phyloP scores from a whole-genome alignment of 1,140 invertebrate species.

The Drosophila navojoa region DNA sequence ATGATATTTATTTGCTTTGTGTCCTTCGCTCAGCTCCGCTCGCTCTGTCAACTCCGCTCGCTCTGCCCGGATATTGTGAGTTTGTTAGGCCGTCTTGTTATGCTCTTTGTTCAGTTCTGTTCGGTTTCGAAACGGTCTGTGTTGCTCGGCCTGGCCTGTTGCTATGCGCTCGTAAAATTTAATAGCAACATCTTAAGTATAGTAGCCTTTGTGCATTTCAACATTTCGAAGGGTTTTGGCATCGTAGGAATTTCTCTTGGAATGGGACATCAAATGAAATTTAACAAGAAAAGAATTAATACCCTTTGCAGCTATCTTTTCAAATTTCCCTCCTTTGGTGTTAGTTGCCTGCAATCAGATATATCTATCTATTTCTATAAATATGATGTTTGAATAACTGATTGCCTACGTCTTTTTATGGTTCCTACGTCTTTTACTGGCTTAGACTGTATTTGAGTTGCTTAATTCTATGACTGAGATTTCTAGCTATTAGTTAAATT shows the following conservation, averaged over 20 bases:
- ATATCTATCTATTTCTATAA: too few relatives aligned
- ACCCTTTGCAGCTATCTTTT: not conserved
- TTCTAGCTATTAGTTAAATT: too few relatives aligned
- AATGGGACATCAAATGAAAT: conserved; percentile 8
- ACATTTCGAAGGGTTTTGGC: not conserved
- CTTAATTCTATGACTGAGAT: too few relatives aligned
- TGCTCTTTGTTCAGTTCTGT: conserved; percentile 6
- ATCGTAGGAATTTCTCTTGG: not conserved
- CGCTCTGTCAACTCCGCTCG: conserved; percentile 4
- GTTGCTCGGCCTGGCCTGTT: conserved; percentile 50
- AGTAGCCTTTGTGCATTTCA: conserved; percentile 30
- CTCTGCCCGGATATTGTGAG: conserved; percentile 21
- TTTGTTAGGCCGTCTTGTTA: conserved; percentile 33
- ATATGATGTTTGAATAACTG: too few relatives aligned
- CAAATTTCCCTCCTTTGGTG: not conserved
- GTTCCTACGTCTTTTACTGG: too few relatives aligned
- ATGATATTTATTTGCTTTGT: conserved; percentile 73
- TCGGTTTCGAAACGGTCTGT: not conserved
- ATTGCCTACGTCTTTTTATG: too few relatives aligned
- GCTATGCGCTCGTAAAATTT: conserved; percentile 70
- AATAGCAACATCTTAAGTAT: conserved; percentile 60
- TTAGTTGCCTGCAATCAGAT: too few relatives aligned
- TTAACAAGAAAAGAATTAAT: conserved; percentile 6
- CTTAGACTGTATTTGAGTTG: too few relatives aligned
- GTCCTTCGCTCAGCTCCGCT: conserved; percentile 38